A percentile compares a stretch with the other conserved stretches of the same genome.
Conservation (phyloP, 1,140 invertebrate species). For the Ceratosolen solmsi region DNA sequence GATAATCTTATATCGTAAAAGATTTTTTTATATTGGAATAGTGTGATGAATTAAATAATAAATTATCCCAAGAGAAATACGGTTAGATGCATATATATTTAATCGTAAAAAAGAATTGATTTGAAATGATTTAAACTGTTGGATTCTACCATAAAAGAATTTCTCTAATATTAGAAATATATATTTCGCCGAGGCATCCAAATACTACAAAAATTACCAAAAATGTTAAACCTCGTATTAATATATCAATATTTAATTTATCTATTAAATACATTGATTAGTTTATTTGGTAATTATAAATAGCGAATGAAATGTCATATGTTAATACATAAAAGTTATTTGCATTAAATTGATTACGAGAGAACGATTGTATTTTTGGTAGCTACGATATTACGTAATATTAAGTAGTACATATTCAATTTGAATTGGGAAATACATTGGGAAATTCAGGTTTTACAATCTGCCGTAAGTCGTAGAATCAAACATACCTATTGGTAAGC, state of each 20-base stretch:
- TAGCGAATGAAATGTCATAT: neutral
- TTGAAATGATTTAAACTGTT: too few species aligned
- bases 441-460: neutral
- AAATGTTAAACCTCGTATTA: too few species aligned
- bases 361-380: neutral
- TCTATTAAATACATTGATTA: too few species aligned
- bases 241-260: too few species aligned
- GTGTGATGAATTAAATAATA: slow-evolving; percentile 1
- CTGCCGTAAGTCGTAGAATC: neutral
- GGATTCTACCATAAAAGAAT: too few species aligned
- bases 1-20: too few species aligned
- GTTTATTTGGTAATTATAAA: neutral
- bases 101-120: too few species aligned
- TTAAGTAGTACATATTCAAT: neutral
- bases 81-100: neutral
- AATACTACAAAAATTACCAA: too few species aligned
- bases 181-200: too few species aligned
- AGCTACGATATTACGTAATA: neutral
- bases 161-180: too few species aligned
- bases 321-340: slow-evolving; percentile 11
- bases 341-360: neutral
- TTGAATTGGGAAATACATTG: neutral
- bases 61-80: neutral
- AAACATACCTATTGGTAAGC: neutral
- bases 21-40: neutral